Base-by-base conservation (phyloP, 1,140 invertebrate genomes). In the Nephila pilipes region DNA sequence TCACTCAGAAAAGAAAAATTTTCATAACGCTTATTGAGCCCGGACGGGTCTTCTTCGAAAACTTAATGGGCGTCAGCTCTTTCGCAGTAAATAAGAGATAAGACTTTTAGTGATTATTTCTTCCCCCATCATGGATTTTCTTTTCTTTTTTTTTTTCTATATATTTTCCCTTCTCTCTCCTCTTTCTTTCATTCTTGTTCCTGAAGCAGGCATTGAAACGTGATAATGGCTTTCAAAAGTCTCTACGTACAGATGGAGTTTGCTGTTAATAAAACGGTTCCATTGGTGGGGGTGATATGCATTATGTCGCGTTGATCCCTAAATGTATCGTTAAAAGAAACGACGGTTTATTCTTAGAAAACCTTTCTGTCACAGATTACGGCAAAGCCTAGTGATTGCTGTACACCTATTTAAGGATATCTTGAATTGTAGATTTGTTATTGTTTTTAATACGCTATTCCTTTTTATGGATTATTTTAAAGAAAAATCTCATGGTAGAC, bases 21-120 rank as follows among this genome's bases (percentile, higher is more conserved):
- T 81, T 81, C 80, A 55, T 81, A 55, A 46, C 80, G 46, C 80
- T 81, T 81, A 81, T 54, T 81, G 80, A 81, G 80, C 80, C 38
- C 25, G 36, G 20, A 29, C 25, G 63, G 46, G 63, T 65, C 63
- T 65, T 65, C 2, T 10, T n/a, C 12, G n/a, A 25, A 25, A 20
- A 46, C 25, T 75, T 32, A 75, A 32, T 32, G 65, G 80, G 38
- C 20, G 36, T 6, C 12, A 20, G 36, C 36, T 81, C 38, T 81
- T 81, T 81, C 80, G 20, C 46, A 81, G 46, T 81, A 55, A 55
- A 81, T 75, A 75, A 58, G 29, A 75, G 65, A 75, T 32, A 75
- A 55, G 80, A 81, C 80, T 81, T 46, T 80, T 46, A 81, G 80
- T 81, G 46, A 81, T 81, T 81, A 81, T 46, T 81, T 81, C 22